Percentiles rank a stretch among this genome's conserved stretches.
These are phyloP conservation scores for Yponomeuta cagnagella DNA, from an alignment of 2,888 invertebrate genomes.

Conservation along the genomic window DNA sequence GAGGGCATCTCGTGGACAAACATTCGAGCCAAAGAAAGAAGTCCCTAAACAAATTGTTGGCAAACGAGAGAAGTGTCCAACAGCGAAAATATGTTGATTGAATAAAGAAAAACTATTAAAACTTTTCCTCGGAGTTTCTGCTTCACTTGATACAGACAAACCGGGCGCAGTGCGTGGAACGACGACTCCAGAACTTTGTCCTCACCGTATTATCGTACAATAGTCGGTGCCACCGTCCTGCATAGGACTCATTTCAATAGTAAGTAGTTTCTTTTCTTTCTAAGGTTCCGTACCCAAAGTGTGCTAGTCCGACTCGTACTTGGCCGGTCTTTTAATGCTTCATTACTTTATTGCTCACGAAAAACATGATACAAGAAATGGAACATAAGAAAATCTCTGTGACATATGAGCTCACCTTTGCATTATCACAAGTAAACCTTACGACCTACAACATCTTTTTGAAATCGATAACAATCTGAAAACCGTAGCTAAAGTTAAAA, in stretches of 20 bases:
- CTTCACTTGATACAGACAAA: conserved; percentile 53
- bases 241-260: not conserved
- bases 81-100: conserved; percentile 73
- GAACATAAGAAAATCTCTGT: too few relatives aligned
- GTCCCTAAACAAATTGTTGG: conserved; percentile 67
- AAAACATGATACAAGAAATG: too few relatives aligned
- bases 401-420: too few relatives aligned
- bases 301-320: too few relatives aligned
- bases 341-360: not conserved
- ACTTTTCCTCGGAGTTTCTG: conserved; percentile 58
- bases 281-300: too few relatives aligned
- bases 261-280: not conserved
- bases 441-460: too few relatives aligned
- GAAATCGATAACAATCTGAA: too few relatives aligned
- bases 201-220: conserved; percentile 8
- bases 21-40: conserved; percentile 44
- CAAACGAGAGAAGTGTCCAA: conserved; percentile 69
- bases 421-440: too few relatives aligned
- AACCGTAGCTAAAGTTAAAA: too few relatives aligned
- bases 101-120: conserved; percentile 75
- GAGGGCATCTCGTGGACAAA: conserved; percentile 20
- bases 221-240: not conserved
- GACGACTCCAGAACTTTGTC: conserved; percentile 27
- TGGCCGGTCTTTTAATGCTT: not conserved
- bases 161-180: conserved; percentile 46